Evolutionary conservation across 2,797 vertebrate genomes (phyloP), one percentile per base, ranked within the genome.

Genomic region (Otolemur crassicaudatus): DNA sequence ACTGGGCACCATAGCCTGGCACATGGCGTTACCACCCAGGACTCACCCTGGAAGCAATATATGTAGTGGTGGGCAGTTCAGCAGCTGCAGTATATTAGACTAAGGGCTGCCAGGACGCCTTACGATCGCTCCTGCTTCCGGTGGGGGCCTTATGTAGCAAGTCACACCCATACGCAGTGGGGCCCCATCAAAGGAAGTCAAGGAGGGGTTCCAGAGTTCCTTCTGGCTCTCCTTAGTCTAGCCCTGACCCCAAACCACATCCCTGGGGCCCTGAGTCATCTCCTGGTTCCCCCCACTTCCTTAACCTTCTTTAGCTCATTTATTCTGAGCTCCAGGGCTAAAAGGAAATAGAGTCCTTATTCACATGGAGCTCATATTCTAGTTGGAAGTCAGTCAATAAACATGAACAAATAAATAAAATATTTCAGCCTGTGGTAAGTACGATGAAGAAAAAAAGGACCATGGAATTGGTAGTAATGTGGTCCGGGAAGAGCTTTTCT

Each of bases 51-150:
- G 34, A 22, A 53, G 49, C 0, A 13, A 31, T 27, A 40, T 7
- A 46, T 0, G 5, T 11, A 2, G 3, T 34, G 23, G 43, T 6
- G 2, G 25, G 53, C 2, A 20, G 4, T 13, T 6, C 37, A 22
- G 63, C 2, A 4, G 65, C 22, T 58, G 29, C 4, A 9, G n/a
- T 49, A 14, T 29, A 29, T 77, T 49, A 61, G 60, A 83, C 23
- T 7, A 91, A 25, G 8, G 23, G 43, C 46, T 43, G 19, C 73
- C 31, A 69, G 61, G 37, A 20, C 13, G 14, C 60, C 29, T 58
- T 43, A 25, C 61, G 91, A 43, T 83, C 34, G 34, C 43, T 22
- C 58, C 11, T 20, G 27, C 37, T 31, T 91, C n/a, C 7, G 7
- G 16, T 37, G 7, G 12, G 82, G 19, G 61, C 60, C 31, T 76